These are phyloP conservation scores for Chrysocyon brachyurus DNA, from an alignment of 2,797 vertebrate species.

Conservation along the genomic window DNA sequence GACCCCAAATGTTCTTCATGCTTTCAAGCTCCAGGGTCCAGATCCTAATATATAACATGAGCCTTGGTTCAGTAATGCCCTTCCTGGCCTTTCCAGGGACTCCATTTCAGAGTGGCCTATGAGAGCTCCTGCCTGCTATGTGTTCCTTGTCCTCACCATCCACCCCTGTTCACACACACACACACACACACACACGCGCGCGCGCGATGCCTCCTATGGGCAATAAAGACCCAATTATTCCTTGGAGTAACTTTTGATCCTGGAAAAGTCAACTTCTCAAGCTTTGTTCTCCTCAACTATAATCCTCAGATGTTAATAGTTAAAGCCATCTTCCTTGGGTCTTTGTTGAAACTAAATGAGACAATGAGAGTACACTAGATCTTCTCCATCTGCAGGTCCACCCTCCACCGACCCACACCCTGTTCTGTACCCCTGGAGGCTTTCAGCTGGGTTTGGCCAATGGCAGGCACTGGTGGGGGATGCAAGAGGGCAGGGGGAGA, in stretches of 20 bases:
- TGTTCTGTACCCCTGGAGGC: neutral
- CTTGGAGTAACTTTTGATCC: neutral
- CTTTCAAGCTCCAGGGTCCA: neutral
- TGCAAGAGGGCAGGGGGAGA: neutral
- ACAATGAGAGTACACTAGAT: rapidly evolving
- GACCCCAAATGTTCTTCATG: neutral
- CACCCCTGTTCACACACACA: neutral
- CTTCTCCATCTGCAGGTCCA: neutral
- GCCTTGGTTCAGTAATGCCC: neutral
- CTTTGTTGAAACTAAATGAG: neutral
- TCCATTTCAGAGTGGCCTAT: neutral
- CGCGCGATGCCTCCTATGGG: neutral
- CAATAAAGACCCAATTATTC: neutral
- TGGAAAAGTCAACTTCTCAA: neutral
- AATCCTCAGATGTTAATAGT: neutral
- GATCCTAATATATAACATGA: neutral
- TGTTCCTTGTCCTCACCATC: neutral
- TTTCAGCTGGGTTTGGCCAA: neutral
- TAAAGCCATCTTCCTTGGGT: neutral
- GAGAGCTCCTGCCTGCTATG: neutral
- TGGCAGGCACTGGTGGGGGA: neutral
- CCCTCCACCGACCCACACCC: neutral
- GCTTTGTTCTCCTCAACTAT: neutral
- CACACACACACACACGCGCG: too few relatives aligned
- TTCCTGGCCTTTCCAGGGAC: neutral